Evolutionary conservation across 2,113 vertebrate species (phyloP), one percentile per base, ranked within the genome.

Genomic region (Lophura nycthemera): DNA sequence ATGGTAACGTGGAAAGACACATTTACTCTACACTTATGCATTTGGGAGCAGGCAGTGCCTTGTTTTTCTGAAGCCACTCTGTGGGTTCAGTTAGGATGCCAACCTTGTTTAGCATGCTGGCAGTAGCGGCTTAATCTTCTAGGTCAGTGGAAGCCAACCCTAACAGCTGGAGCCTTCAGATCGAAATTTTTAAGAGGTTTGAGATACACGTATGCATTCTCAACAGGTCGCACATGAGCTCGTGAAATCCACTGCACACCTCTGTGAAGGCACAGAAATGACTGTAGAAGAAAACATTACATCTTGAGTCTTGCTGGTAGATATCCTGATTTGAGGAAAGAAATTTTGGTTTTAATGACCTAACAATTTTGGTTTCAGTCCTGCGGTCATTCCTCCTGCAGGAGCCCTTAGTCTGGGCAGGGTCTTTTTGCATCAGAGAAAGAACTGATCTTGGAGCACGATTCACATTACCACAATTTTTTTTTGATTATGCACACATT

Each of bases 91-190:
- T 60, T 60, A 89, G 63, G 50, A 81, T 86, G 52, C 40, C 75
- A 89, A 56, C 20, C 72, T 94, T 92, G 72, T 64, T 89, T 47
- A 70, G 45, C 80, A 61, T 0, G 1, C 63, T 82, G 60, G 57
- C 52, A 88, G 70, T 67, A 95, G 47, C 30, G 77, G 17, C 74
- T 71, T 83, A 84, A 91, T 89, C 84, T 93, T 96, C 92, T 90
- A 90, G 89, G 89, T 94, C 81, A 91, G 42, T 86, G 74, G 47
- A 90, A 92, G 29, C 16, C 63, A 94, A 83, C 70, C 42, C 71
- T 82, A 93, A 47, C 59, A 93, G 78, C 2, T 81, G 84, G 83
- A 97, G 67, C 64, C 45, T 88, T 81, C 40, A 74, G 73, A 89
- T 11, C 0, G 8, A 92, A 84, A 95, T 81, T 91, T 95, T 96